Evolutionary conservation across 2,113 vertebrate genomes (phyloP).

Genomic region (Seriola quinqueradiata): DNA sequence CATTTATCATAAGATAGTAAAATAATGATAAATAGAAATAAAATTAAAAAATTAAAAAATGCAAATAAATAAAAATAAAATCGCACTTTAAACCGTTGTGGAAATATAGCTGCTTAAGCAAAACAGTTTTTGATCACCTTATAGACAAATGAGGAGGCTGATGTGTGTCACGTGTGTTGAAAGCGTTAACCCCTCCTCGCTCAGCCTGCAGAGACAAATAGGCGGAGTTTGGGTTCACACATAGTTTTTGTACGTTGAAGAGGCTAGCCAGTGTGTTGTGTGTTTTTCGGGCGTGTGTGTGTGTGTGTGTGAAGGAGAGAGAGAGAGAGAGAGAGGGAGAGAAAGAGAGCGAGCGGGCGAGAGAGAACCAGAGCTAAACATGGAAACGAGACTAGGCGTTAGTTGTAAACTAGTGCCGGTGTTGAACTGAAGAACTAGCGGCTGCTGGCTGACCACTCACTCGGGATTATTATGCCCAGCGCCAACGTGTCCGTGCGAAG

Average conservation of each 20-base stretch:
- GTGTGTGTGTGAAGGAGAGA: not conserved
- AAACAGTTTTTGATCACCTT: too few relatives aligned
- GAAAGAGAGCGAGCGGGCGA: not conserved
- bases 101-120: too few relatives aligned
- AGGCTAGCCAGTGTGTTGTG: slow-evolving; percentile 15
- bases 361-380: slow-evolving; percentile 32
- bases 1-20: too few relatives aligned
- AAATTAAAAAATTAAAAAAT: too few relatives aligned
- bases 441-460: not conserved
- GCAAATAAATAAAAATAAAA: too few relatives aligned
- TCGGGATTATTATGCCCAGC: slow-evolving; percentile 76
- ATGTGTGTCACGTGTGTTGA: slow-evolving; percentile 13
- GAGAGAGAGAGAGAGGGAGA: not conserved
- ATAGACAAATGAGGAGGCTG: not conserved
- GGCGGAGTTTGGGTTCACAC: slow-evolving; percentile 68
- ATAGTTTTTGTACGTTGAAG: slow-evolving; percentile 51
- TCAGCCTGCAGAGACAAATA: slow-evolving; percentile 11
- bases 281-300: not conserved
- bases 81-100: too few relatives aligned
- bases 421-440: not conserved
- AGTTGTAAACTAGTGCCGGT: slow-evolving; percentile 29
- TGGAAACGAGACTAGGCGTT: slow-evolving; percentile 38
- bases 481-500: slow-evolving; percentile 77
- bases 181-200: slow-evolving; percentile 59
- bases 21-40: too few relatives aligned